Evolutionary conservation across 2,113 vertebrate genomes (phyloP), one percentile per base, ranked within the genome.

Genomic region (Dolichallabes microphthalmus): DNA sequence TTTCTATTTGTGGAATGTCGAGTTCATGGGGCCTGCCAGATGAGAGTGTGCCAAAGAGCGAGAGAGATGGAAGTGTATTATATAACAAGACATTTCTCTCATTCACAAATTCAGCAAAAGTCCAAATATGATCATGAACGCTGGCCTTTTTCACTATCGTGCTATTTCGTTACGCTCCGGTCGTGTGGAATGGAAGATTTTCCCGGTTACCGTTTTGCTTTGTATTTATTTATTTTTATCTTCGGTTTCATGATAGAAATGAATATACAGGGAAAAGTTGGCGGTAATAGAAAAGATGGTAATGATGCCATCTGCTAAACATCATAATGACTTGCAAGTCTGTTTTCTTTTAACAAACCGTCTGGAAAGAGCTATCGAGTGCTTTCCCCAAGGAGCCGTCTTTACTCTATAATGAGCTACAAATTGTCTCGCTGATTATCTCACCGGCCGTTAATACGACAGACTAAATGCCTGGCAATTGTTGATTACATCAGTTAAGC

Each of bases 91-190:
- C 10, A 74, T 79, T 32, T 83, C 22, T 83, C 63, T 66, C 87
- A 88, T 88, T 82, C 87, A 88, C 64, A 85, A 82, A 77, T 71
- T 57, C 39, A 45, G 4, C 14, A 1, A 61, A 50, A 61, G 25
- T n/a, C 35, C 50, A 32, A 57, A 32, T 22, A 10, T 4, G 30
- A 55, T 12, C 45, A 55, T n/a, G 45, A 9, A 64, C 74, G 1
- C 52, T 50, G 22, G 1, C 27, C 25, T 45, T 64, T 80, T 80
- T 78, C 52, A 57, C n/a, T 30, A 53, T 58, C 13, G 2, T 30
- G 58, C 4, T 77, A 8, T 63, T 15, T 15, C 63, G 20, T 11
- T 27, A 11, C 30, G 2, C 8, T 20, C 15, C 10, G 3, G 25
- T 69, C 17, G 22, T 68, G 52, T 17, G 12, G 61, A 30, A 20